A percentile compares a stretch with the other conserved stretches of the same genome.
These are phyloP conservation scores for Dynastes tityus DNA, from an alignment of 2,888 invertebrate genomes.

Conservation along the genomic window DNA sequence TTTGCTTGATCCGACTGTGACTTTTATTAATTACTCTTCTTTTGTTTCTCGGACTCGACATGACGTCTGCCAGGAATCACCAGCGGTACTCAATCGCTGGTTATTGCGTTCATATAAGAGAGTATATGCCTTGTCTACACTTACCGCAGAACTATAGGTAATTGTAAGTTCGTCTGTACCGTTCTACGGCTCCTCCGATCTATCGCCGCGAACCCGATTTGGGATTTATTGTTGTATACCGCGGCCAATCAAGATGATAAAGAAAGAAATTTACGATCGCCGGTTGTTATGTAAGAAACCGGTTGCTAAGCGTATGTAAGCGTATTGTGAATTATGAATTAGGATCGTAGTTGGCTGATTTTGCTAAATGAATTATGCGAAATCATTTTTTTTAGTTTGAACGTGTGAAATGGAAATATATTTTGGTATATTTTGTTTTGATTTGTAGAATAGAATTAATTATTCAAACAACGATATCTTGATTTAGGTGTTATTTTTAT, in stretches of 20 bases:
- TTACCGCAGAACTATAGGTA: background rate
- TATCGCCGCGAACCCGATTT: background rate
- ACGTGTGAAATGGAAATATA: no score
- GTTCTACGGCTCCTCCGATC: background rate
- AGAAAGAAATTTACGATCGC: constrained; percentile 2
- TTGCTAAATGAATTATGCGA: no score
- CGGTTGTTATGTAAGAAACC: constrained; percentile 2
- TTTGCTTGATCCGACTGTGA: constrained; percentile 53
- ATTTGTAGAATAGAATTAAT: no score
- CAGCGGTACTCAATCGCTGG: constrained; percentile 30
- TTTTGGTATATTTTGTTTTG: no score
- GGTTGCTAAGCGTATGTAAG: background rate
- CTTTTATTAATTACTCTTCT: constrained; percentile 55
- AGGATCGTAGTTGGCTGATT: no score
- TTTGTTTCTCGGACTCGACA: constrained; percentile 53
- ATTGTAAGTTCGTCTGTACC: background rate
- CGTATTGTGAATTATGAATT: no score
- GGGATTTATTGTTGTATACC: constrained; percentile 14
- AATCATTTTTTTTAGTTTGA: no score
- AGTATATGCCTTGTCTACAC: background rate
- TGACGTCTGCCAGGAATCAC: constrained; percentile 35
- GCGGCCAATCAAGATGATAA: constrained; percentile 14
- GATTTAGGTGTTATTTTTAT: no score
- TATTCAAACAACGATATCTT: no score
- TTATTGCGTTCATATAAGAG: constrained; percentile 22